Percentiles rank a stretch among this genome's conserved stretches.
Evolutionary conservation across 1,140 invertebrate species (phyloP).

Genomic region (Alviniconcha marisindica): DNA sequence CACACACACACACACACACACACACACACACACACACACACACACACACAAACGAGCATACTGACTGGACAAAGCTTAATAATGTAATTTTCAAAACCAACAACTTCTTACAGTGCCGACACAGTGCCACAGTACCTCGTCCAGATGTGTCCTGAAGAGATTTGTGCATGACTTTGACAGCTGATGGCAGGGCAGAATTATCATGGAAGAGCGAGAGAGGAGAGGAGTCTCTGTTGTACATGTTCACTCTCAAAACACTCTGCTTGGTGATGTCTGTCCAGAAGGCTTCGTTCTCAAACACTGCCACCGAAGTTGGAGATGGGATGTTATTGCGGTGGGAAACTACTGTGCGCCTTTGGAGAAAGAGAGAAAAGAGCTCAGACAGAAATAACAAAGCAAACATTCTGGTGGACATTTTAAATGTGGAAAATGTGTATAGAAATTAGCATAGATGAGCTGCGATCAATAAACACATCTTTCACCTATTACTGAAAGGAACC

Average conservation of each 20-base stretch:
- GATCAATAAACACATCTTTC: too few species aligned
- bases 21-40: constrained; percentile 12
- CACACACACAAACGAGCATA: neutral
- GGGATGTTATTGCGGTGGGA: constrained; percentile 87
- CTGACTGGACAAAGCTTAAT: too few species aligned
- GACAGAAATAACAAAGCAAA: too few species aligned
- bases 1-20: neutral
- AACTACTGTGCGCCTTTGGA: constrained; percentile 69
- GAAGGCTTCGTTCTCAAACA: constrained; percentile 94
- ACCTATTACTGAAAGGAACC: too few species aligned
- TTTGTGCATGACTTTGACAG: constrained; percentile 51
- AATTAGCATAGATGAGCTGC: too few species aligned
- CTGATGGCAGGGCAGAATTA: constrained; percentile 73
- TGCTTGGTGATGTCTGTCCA: constrained; percentile 98
- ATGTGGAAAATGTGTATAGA: too few species aligned
- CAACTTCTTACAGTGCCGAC: too few species aligned
- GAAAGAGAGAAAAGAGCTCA: too few species aligned
- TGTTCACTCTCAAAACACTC: constrained; percentile 93
- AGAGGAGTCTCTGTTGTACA: constrained; percentile 84
- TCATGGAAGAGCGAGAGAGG: constrained; percentile 87
- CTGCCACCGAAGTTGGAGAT: constrained; percentile 87
- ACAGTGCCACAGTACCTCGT: constrained; percentile 40
- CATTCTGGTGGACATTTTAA: too few species aligned
- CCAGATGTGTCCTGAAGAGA: constrained; percentile 40
- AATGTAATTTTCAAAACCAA: neutral